Evolutionary conservation across 1,140 invertebrate genomes (phyloP), one percentile per base, ranked within the genome.

Genomic region (Parasteatoda tepidariorum): DNA sequence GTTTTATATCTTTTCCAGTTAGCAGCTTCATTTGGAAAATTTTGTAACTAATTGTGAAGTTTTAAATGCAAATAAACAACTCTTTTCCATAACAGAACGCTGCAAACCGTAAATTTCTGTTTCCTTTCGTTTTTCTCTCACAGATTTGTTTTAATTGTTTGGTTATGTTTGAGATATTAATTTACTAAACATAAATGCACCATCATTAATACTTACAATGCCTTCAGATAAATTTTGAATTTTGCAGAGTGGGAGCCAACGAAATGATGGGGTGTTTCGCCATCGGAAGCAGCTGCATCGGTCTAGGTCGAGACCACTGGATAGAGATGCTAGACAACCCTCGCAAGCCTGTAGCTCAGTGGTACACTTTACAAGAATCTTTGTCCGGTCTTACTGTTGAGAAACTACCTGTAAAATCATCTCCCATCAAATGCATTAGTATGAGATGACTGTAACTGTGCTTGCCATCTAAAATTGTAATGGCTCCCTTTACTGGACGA

Each of bases 261-360:
- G 95, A 96, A 87, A 89, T 96, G 59, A 94, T 96, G 90, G 95
- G 95, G 7, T 95, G 94, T 87, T 93, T 93, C 31, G 93, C 93
- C 3, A 93, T 96, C 70, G 95, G 95, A 0, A 92, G 93, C 0
- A 92, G 91, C 70, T 92, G 93, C 85, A 93, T 94, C 68, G 94
- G 95, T 18, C 91, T 94, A 11, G 95, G 95, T 2, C 91, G 94
- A 61, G 94, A 96, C 87, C 95, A 97, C 88, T 97, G 96, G 96
- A 90, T 94, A 71, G 94, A 95, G 88, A 96, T 96, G 95, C 87
- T 96, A 86, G 94, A 95, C 87, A 95, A 93, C 89, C 93, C 94
- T 5, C 90, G 95, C 22, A 94, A 94, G 88, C 95, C 94, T 0
- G 93, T 96, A 0, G 94, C 95, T 2, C 95, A 96, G 88, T 96